Conservation (phyloP, 2,888 invertebrate species). For the Diplazon laetatorius region DNA sequence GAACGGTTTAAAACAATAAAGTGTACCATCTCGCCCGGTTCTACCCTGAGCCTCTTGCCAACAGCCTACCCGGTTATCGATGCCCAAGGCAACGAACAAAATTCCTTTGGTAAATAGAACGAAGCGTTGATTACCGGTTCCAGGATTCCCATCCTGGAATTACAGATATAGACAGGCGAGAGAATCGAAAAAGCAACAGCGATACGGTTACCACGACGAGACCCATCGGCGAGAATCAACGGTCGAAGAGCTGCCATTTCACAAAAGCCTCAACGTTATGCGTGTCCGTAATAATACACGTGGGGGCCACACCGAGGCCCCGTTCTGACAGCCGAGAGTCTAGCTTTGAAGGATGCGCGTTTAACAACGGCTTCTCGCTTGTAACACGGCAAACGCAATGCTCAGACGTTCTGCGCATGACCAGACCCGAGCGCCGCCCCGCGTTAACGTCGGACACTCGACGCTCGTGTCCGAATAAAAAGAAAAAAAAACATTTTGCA, state of each 20-base stretch:
- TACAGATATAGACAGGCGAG: conserved; percentile 36
- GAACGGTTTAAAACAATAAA: too few relatives aligned
- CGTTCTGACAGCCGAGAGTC: conserved; percentile 48
- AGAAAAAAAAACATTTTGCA: conserved; percentile 1
- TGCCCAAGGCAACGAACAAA: conserved; percentile 23
- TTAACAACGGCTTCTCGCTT: conserved; percentile 26
- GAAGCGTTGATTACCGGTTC: conserved; percentile 58
- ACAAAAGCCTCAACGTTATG: conserved; percentile 34
- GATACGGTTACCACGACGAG: neutral
- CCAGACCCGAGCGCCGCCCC: neutral
- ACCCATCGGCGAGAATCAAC: neutral
- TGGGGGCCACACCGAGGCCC: conserved; percentile 21
- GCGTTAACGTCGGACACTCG: conserved; percentile 6
- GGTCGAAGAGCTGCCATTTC: neutral
- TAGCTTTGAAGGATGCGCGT: conserved; percentile 57
- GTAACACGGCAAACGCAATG: neutral
- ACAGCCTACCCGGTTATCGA: neutral
- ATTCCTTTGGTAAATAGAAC: conserved; percentile 52
- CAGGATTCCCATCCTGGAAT: conserved; percentile 1
- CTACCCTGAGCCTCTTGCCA: conserved; percentile 11
- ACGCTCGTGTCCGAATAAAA: conserved; percentile 1
- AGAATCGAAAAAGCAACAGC: conserved; percentile 42
- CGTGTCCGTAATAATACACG: conserved; percentile 59
- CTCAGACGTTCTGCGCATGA: neutral
- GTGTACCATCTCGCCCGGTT: neutral